Percentiles rank a stretch among this genome's conserved stretches.
These are phyloP conservation scores for Deroplatys truncata DNA, from an alignment of 2,888 invertebrate species.

Conservation along the genomic window DNA sequence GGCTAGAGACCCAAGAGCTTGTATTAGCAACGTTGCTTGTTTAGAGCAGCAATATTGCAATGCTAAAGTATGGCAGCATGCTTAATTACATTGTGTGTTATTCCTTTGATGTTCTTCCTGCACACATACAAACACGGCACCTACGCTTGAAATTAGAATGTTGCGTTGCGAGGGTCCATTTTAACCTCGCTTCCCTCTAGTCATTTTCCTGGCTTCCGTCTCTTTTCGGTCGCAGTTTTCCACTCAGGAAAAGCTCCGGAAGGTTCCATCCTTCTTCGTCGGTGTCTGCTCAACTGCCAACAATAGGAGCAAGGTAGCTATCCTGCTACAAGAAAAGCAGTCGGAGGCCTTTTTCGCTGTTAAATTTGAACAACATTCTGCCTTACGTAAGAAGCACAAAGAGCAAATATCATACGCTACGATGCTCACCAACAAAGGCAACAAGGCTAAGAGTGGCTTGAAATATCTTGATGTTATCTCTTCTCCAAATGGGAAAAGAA, in stretches of 20 bases:
- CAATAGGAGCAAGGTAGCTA: too few relatives aligned
- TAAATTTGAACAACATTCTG: too few relatives aligned
- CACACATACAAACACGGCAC: background rate
- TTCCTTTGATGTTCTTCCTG: constrained; percentile 1
- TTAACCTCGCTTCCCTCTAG: background rate
- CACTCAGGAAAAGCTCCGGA: background rate
- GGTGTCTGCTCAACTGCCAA: too few relatives aligned
- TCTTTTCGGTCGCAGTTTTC: background rate
- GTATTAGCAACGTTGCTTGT: background rate
- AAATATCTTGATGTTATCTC: too few relatives aligned
- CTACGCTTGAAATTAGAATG: background rate
- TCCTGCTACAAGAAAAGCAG: too few relatives aligned
- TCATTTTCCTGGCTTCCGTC: background rate
- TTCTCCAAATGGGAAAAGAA: too few relatives aligned
- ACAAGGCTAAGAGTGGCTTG: too few relatives aligned
- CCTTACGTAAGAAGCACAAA: too few relatives aligned
- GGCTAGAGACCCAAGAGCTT: background rate
- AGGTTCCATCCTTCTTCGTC: too few relatives aligned
- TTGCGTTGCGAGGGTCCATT: background rate
- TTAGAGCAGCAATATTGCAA: background rate
- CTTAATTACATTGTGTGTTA: constrained; percentile 3
- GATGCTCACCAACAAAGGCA: too few relatives aligned
- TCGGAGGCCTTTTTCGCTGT: too few relatives aligned
- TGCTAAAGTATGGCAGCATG: background rate
- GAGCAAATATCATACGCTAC: too few relatives aligned